Evolutionary conservation across 1,140 invertebrate genomes (phyloP).

Genomic region (Scaptomyza montana): DNA sequence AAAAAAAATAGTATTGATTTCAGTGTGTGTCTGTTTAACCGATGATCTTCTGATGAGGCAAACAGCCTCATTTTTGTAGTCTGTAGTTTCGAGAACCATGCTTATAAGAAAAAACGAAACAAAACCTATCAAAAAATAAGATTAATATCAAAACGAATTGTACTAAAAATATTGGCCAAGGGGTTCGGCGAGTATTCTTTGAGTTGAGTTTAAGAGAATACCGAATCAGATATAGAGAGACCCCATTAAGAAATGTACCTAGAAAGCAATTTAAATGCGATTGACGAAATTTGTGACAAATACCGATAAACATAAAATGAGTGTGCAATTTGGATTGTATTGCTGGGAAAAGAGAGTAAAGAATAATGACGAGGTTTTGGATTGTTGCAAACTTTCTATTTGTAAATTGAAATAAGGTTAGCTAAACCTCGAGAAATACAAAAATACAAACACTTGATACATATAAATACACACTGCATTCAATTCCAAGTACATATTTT

Average conservation of each 20-base stretch:
- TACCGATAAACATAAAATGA: slow-evolving; percentile 45
- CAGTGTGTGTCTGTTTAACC: slow-evolving; percentile 50
- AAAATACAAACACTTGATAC: slow-evolving; percentile 30
- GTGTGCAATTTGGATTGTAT: slow-evolving; percentile 21
- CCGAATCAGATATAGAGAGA: slow-evolving; percentile 25
- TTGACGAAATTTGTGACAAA: slow-evolving; percentile 80
- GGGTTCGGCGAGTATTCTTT: neutral
- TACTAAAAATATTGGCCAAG: slow-evolving; percentile 16
- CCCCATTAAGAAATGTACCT: slow-evolving; percentile 72
- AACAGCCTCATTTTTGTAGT: slow-evolving; percentile 40
- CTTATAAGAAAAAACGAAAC: slow-evolving; percentile 20
- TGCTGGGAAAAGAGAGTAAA: neutral
- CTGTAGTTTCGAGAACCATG: slow-evolving; percentile 28
- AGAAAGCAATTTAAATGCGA: slow-evolving; percentile 79
- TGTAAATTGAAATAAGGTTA: slow-evolving; percentile 33
- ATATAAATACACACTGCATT: slow-evolving; percentile 54
- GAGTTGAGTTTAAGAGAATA: slow-evolving; percentile 6
- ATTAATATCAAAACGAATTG: slow-evolving; percentile 2
- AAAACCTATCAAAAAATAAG: neutral
- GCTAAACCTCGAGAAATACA: neutral
- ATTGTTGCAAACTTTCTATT: slow-evolving; percentile 30
- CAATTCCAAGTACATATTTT: slow-evolving; percentile 79
- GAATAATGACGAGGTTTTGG: slow-evolving; percentile 12
- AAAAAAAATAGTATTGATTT: slow-evolving; percentile 65
- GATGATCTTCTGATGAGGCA: slow-evolving; percentile 49